Percentiles rank a stretch among this genome's conserved stretches.
Evolutionary conservation across 1,140 invertebrate species (phyloP).

Genomic region (Sarcophaga bullata): DNA sequence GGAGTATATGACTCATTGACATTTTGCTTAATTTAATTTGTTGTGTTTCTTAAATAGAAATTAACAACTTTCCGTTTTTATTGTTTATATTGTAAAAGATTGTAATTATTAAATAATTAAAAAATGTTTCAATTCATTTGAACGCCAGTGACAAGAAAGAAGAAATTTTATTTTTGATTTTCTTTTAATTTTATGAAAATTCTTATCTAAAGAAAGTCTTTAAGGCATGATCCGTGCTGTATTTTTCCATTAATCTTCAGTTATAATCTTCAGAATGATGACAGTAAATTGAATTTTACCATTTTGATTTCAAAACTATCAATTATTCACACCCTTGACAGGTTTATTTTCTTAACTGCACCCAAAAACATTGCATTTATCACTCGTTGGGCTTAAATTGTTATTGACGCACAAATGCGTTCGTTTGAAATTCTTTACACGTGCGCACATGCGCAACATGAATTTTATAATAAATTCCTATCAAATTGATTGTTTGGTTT

Average conservation of each 20-base stretch:
- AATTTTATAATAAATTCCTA: not conserved
- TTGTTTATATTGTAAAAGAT: not conserved
- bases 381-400: not conserved
- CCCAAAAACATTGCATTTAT: conserved; percentile 1
- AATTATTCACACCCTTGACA: conserved; percentile 24
- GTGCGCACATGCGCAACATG: conserved; percentile 13
- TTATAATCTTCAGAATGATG: too few species aligned
- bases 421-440: not conserved
- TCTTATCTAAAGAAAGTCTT: too few species aligned
- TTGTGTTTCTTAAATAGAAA: not conserved
- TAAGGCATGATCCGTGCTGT: too few species aligned
- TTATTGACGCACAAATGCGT: not conserved
- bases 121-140: too few species aligned
- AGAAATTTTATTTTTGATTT: too few species aligned
- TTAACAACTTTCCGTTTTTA: conserved; percentile 1
- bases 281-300: too few species aligned
- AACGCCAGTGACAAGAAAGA: too few species aligned
- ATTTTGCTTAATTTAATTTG: not conserved
- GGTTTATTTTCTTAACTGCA: conserved; percentile 16
- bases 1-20: not conserved
- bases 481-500: not conserved
- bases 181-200: too few species aligned
- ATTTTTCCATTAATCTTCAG: too few species aligned
- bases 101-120: too few species aligned
- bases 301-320: not conserved